Conservation (phyloP, 2,888 invertebrate species). For the Hesperia comma region DNA sequence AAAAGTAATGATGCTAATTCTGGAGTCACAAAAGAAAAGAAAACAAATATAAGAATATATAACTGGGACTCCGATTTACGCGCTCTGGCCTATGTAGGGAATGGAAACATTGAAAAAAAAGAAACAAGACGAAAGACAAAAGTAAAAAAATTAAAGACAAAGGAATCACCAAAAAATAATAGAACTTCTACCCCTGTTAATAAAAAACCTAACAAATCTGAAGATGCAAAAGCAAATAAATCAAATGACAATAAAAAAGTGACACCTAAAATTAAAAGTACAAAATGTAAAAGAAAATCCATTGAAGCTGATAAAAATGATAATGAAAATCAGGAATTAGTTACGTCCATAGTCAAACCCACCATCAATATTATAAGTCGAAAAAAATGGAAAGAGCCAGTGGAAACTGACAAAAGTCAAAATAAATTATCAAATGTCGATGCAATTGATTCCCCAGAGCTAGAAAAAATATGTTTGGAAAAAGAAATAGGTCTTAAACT, state of each 20-base stretch:
- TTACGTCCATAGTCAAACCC: conserved; percentile 52
- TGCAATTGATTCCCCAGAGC: conserved; percentile 71
- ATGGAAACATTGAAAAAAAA: conserved; percentile 41
- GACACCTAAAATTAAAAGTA: conserved; percentile 46
- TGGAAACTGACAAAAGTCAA: conserved; percentile 47
- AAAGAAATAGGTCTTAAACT: conserved; percentile 74
- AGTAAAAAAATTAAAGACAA: conserved; percentile 46
- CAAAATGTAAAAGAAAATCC: conserved; percentile 47
- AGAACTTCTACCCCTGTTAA: conserved; percentile 21
- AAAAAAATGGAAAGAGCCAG: conserved; percentile 41
- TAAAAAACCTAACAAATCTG: conserved; percentile 32
- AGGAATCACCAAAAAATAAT: conserved; percentile 38
- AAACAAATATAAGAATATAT: conserved; percentile 48
- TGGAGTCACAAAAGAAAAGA: conserved; percentile 44
- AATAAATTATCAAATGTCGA: conserved; percentile 53
- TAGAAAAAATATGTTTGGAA: conserved; percentile 67
- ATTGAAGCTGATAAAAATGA: conserved; percentile 40
- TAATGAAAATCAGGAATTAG: conserved; percentile 46
- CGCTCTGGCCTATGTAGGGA: conserved; percentile 51
- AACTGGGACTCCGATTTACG: conserved; percentile 76
- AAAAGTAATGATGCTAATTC: conserved; percentile 39
- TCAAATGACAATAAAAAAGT: conserved; percentile 40
- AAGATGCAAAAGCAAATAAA: conserved; percentile 34
- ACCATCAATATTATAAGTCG: conserved; percentile 62
- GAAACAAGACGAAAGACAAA: conserved; percentile 44